Conservation (phyloP, 2,888 invertebrate species). For the Sycophila texana region DNA sequence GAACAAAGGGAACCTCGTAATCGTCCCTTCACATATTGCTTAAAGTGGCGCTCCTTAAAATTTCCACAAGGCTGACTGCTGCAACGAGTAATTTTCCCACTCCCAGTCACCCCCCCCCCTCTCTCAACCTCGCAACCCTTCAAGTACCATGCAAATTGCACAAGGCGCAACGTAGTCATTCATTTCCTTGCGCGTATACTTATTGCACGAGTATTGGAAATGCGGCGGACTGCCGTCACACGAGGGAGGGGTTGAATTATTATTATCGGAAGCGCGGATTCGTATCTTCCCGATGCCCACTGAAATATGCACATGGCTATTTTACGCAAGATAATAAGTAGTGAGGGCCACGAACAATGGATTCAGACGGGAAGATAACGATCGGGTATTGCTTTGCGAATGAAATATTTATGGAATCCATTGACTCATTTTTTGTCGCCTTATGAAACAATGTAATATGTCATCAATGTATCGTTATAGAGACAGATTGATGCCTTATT, state of each 20-base stretch:
- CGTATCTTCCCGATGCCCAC: not conserved
- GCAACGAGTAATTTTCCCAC: constrained; percentile 6
- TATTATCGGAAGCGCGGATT: constrained; percentile 24
- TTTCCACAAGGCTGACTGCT: constrained; percentile 15
- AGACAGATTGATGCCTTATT: not conserved
- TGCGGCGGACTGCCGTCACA: constrained; percentile 9
- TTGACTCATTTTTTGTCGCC: no score
- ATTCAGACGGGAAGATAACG: no score
- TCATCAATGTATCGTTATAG: not conserved
- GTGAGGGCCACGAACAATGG: no score
- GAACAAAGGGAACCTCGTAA: not conserved
- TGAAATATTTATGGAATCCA: no score
- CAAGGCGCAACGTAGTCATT: constrained; percentile 21
- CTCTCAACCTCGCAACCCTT: not conserved
- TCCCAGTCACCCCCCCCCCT: not conserved
- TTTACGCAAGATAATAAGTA: not conserved
- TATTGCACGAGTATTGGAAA: constrained; percentile 16
- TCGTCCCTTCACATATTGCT: constrained; percentile 9
- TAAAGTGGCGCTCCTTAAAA: constrained; percentile 35
- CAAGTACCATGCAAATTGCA: constrained; percentile 37
- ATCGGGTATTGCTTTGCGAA: no score
- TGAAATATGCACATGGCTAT: constrained; percentile 22
- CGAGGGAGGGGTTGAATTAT: constrained; percentile 21
- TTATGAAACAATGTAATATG: not conserved
- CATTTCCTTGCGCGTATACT: constrained; percentile 2